Percentiles rank a stretch among this genome's conserved stretches.
These are phyloP conservation scores for Bombus consobrinus DNA, from an alignment of 1,140 invertebrate genomes.

Conservation along the genomic window DNA sequence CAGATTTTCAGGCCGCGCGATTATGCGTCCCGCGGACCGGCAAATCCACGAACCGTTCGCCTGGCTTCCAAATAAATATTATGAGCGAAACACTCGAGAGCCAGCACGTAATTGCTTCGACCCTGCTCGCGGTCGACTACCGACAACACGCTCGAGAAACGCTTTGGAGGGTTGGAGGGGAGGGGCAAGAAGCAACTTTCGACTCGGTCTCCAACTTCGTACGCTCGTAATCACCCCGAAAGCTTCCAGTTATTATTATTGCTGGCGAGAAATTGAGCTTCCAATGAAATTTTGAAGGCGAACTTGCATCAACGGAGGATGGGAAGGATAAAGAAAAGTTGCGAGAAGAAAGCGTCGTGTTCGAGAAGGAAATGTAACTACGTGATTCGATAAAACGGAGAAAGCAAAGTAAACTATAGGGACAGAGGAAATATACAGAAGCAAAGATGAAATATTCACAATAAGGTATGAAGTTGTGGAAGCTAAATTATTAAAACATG, in stretches of 20 bases:
- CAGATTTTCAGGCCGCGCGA: conserved; percentile 24
- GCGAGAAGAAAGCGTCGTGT: background rate
- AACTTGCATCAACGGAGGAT: background rate
- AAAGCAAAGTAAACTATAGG: too few species aligned
- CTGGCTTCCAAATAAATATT: background rate
- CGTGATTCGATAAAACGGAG: background rate
- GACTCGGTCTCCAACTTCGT: conserved; percentile 13
- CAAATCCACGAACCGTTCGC: background rate
- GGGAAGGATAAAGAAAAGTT: background rate
- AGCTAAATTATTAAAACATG: background rate
- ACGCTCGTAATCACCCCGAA: conserved; percentile 53
- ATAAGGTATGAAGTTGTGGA: background rate
- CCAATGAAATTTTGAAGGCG: conserved; percentile 19
- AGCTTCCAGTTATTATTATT: conserved; percentile 55
- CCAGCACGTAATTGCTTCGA: conserved; percentile 9
- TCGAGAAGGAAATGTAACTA: background rate
- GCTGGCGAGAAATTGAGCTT: conserved; percentile 37
- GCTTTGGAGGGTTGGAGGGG: conserved; percentile 23
- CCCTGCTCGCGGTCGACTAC: background rate
- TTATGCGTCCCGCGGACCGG: background rate
- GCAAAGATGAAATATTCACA: background rate
- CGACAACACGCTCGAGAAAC: conserved; percentile 1
- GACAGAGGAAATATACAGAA: background rate
- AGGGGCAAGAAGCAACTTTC: conserved; percentile 24
- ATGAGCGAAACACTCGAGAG: background rate